Evolutionary conservation across 2,888 invertebrate species (phyloP), one percentile per base, ranked within the genome.

Genomic region (Carabus problematicus): DNA sequence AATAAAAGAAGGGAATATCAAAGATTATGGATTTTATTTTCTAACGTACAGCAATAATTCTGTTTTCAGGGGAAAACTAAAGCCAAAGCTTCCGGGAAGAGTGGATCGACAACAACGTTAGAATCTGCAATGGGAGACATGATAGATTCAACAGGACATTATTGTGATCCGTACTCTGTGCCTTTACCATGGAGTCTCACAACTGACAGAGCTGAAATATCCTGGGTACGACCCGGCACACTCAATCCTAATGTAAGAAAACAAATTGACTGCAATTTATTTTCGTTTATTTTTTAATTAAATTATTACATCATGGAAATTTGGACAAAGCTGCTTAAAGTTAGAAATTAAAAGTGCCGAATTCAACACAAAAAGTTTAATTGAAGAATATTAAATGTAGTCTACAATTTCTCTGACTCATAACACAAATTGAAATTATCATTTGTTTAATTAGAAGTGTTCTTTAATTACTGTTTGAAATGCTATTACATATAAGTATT

Each of bases 141-240:
- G n/a, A 14, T 18, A 43, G 43, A 42, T 3, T 4, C 11, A 39
- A 9, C 49, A 7, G 52, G 18, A 9, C n/a, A 49, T 41, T 76
- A 72, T 61, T 74, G 75, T 58, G 76, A 76, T 68, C 70, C 72
- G 0, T 75, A 75, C 55, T 62, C 69, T 12, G 72, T 75, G 7
- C 68, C 70, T 19, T 61, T 76, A 41, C 76, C 76, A 3, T 70
- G 70, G 9, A 75, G 75, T 19, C 39, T 76, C 6, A 19, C 47
- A 6, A 73, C 73, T 2, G 59, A 72, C 6, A 19, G 47, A 7
- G 74, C 73, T 2, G 59, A 72, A 39, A 70, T 72, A 42, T n/a
- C 49, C 14, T 81, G 81, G 81, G 79, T 76, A 70, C 70, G 77
- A 58, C 77, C 78, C 4, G 54, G 67, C 7, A 75, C 78, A 70